Percentiles rank a stretch among this genome's conserved stretches.
phyloP scores from a whole-genome alignment of 2,113 vertebrate genomes.

The Pedetes capensis region DNA sequence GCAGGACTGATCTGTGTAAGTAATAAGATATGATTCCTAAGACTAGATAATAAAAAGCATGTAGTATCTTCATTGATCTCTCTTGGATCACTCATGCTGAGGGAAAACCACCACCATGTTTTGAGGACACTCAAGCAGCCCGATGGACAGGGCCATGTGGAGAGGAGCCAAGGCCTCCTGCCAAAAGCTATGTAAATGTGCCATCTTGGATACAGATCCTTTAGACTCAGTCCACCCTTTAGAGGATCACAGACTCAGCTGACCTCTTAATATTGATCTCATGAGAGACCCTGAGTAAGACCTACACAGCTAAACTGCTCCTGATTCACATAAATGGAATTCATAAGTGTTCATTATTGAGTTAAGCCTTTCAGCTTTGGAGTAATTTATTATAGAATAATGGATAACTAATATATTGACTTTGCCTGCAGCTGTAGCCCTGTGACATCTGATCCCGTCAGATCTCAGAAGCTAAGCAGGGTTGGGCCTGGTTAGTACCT shows the following conservation, averaged over 20 bases:
- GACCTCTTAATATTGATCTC: background rate
- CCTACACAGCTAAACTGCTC: background rate
- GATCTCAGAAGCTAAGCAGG: too few species aligned
- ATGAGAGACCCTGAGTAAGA: background rate
- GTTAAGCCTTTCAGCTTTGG: background rate
- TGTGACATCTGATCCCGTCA: too few species aligned
- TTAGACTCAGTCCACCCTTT: background rate
- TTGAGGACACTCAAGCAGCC: background rate
- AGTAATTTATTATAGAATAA: background rate
- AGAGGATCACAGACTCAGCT: background rate
- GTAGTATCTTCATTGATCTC: background rate
- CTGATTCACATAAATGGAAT: background rate
- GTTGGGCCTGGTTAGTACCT: too few species aligned
- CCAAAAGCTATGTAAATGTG: fast-evolving
- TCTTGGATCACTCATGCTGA: background rate
- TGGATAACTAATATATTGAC: background rate
- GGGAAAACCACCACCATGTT: background rate
- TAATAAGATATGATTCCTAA: background rate
- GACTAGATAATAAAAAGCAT: background rate
- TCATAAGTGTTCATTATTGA: background rate
- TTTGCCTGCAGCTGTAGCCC: too few species aligned
- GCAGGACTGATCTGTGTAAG: background rate
- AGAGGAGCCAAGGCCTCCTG: background rate
- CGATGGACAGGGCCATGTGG: fast-evolving
- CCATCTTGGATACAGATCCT: background rate